A percentile compares a stretch with the other conserved stretches of the same genome.
phyloP scores from a whole-genome alignment of 2,113 vertebrate genomes.

The Anthoscopus minutus region DNA sequence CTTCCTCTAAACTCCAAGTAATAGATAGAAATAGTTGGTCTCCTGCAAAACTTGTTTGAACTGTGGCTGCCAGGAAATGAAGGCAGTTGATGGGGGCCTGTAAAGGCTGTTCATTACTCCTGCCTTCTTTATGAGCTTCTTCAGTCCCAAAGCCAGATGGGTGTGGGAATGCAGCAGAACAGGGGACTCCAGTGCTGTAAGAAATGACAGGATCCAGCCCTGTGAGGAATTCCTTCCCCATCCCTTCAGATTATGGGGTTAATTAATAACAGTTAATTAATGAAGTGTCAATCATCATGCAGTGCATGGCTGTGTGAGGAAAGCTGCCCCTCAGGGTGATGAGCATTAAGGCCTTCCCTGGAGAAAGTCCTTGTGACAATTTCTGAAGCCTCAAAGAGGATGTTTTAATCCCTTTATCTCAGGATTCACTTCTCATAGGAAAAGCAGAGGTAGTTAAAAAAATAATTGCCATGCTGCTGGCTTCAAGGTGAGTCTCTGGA shows the following conservation, averaged over 20 bases:
- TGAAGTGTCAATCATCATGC: neutral
- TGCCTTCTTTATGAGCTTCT: neutral
- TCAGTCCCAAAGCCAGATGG: neutral
- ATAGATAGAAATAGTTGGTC: neutral
- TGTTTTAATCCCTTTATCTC: conserved; percentile 26
- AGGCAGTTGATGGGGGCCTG: neutral
- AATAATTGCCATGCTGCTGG: neutral
- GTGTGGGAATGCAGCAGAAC: neutral
- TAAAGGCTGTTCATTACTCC: neutral
- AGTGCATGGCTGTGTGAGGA: neutral
- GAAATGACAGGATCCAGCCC: neutral
- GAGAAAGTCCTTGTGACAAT: neutral
- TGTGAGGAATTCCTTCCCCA: neutral
- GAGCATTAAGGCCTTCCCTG: neutral
- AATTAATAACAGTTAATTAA: conserved; percentile 49
- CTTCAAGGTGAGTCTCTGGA: neutral
- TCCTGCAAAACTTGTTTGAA: neutral
- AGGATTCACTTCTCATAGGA: neutral
- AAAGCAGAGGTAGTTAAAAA: neutral
- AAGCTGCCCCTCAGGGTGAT: neutral
- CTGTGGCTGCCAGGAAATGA: neutral
- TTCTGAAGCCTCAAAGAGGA: neutral
- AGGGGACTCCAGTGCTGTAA: neutral
- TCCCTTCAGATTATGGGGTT: conserved; percentile 18
- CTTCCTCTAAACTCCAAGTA: neutral